Conservation (phyloP, 2,797 vertebrate genomes). For the Choloepus didactylus region DNA sequence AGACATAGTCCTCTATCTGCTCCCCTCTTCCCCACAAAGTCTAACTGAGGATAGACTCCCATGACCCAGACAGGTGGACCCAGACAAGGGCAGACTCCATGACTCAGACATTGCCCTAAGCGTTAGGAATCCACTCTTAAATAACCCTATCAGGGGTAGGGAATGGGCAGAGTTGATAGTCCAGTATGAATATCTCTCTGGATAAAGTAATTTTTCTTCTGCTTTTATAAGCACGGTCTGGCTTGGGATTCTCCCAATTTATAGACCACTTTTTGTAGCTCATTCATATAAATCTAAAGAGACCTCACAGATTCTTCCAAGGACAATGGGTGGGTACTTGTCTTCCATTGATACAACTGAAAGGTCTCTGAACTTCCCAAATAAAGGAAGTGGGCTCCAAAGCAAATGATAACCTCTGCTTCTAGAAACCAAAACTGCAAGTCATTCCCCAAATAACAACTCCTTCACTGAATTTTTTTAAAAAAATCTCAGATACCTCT, state of each 20-base stretch:
- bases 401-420: constrained; percentile 7
- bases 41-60: not conserved
- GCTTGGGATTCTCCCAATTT: not conserved
- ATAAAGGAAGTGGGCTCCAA: not conserved
- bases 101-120: not conserved
- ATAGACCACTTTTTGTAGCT: not conserved
- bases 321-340: not conserved
- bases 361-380: constrained; percentile 39
- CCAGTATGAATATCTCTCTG: constrained; percentile 27
- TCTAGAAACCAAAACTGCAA: constrained; percentile 59
- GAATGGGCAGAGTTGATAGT: not conserved
- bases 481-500: not conserved
- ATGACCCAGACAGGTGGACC: not conserved
- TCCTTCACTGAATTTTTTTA: not conserved
- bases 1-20: not conserved
- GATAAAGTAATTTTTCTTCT: constrained; percentile 44
- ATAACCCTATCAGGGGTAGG: not conserved
- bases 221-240: not conserved
- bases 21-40: not conserved
- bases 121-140: not conserved
- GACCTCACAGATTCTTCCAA: constrained; percentile 10
- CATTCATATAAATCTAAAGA: not conserved
- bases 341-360: constrained; percentile 31
- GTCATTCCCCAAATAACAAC: not conserved
- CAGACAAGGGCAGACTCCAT: not conserved